Base-by-base conservation (phyloP, 2,113 vertebrate species). In the Channa argus region DNA sequence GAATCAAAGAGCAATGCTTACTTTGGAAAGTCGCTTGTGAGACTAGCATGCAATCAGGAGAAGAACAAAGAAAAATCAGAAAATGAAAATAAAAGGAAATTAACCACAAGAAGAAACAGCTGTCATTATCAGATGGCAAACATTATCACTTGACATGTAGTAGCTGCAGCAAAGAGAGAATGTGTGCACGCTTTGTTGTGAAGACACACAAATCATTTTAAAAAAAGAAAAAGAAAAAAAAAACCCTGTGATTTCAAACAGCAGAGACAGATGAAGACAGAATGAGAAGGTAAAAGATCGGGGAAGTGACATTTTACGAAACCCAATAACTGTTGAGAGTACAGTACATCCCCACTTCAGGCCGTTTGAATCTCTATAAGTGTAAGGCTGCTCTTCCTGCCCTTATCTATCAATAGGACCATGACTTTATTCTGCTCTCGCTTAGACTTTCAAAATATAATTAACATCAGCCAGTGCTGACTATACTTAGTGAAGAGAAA, bases 21-120 rank as follows among this genome's bases (percentile, higher is more conserved):
- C 97, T 98, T 98, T 98, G 95, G 96, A 98, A 95, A 98, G 97
- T 96, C 95, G 96, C 96, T 97, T 97, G 96, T 97, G 96, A 97
- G 96, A 97, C 97, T 98, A 96, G 93, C 96, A 97, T 96, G 95
- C 94, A 95, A 85, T 91, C 94, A 95, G 94, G 94, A 95, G 95
- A 95, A 93, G 93, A 96, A 94, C 92, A 96, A 96, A 96, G 93
- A 96, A 92, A 93, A 93, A 93, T 91, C 89, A 92, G 86, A 89
- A 88, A 88, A 91, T 70, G 71, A 86, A 84, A 90, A 87, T 66
- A 86, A 86, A 88, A 88, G 50, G 39, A 89, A 90, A 86, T 56
- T 68, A 90, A 87, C 80, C 52, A 85, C 71, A 79, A 86, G 79
- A 86, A 87, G 44, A 80, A 91, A 86, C 76, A 89, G 85, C 82